Conservation (phyloP, 2,888 invertebrate genomes). For the Hyposoter didymator region DNA sequence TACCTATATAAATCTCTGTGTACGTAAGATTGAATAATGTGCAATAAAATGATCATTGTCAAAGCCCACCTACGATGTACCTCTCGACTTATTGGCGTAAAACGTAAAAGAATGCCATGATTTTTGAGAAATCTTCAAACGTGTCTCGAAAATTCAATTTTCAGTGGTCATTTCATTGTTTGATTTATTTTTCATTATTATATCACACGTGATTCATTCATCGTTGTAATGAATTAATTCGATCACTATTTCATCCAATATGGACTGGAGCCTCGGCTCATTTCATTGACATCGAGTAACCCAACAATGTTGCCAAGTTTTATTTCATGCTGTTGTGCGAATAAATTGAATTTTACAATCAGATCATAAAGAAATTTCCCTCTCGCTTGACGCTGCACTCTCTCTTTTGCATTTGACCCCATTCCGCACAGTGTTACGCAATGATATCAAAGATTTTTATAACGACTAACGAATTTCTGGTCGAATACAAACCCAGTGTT, state of each 20-base stretch:
- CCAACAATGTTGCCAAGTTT: background rate
- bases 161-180: background rate
- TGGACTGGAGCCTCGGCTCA: background rate
- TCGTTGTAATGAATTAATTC: background rate
- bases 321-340: background rate
- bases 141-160: background rate
- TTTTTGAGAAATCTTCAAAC: background rate
- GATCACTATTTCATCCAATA: background rate
- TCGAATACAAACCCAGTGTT: background rate
- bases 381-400: conserved; percentile 1
- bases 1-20: background rate
- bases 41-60: conserved; percentile 57
- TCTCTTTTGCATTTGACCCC: conserved; percentile 6
- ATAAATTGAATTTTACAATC: background rate
- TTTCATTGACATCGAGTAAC: background rate
- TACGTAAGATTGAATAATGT: conserved; percentile 44
- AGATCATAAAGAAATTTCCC: conserved; percentile 8
- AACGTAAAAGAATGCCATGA: conserved; percentile 1
- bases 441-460: conserved; percentile 23
- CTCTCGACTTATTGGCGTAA: conserved; percentile 29
- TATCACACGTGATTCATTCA: background rate
- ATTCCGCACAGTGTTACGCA: background rate
- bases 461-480: background rate
- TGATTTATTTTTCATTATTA: background rate
- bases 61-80: conserved; percentile 25